These are phyloP conservation scores for Plectropomus leopardus DNA, from an alignment of 2,113 vertebrate genomes.

Conservation along the genomic window DNA sequence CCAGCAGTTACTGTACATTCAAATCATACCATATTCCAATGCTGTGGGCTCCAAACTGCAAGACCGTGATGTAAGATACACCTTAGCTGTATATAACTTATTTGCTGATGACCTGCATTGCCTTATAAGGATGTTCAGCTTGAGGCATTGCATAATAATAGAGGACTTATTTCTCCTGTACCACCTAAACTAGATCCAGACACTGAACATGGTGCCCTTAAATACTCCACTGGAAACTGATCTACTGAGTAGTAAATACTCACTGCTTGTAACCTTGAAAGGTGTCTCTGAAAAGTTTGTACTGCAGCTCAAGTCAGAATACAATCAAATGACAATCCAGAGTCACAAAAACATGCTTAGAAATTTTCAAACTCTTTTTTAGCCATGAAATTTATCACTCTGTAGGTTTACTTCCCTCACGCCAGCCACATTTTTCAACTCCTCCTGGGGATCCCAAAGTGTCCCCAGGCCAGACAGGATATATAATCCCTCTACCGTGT, in stretches of 20 bases:
- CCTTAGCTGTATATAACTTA: slow-evolving; percentile 36
- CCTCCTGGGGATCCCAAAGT: too few species aligned
- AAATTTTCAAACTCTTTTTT: not conserved
- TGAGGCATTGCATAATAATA: slow-evolving; percentile 39
- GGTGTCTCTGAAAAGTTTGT: not conserved
- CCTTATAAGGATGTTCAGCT: slow-evolving; percentile 42
- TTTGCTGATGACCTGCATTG: slow-evolving; percentile 13
- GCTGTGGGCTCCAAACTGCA: not conserved
- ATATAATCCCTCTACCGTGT: too few species aligned
- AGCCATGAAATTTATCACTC: too few species aligned
- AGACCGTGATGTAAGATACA: slow-evolving; percentile 41
- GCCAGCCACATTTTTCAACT: too few species aligned
- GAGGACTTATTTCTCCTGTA: not conserved
- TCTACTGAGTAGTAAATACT: not conserved
- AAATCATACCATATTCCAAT: not conserved
- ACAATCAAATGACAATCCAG: not conserved
- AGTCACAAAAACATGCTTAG: not conserved
- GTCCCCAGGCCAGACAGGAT: too few species aligned
- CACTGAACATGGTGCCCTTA: not conserved
- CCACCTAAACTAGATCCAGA: not conserved
- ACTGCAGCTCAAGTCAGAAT: not conserved
- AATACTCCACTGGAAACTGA: not conserved
- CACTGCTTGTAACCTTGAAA: not conserved
- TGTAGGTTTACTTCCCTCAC: too few species aligned
- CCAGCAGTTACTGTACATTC: not conserved